phyloP scores from a whole-genome alignment of 2,113 vertebrate genomes.

The Psilopsiagon aymara region DNA sequence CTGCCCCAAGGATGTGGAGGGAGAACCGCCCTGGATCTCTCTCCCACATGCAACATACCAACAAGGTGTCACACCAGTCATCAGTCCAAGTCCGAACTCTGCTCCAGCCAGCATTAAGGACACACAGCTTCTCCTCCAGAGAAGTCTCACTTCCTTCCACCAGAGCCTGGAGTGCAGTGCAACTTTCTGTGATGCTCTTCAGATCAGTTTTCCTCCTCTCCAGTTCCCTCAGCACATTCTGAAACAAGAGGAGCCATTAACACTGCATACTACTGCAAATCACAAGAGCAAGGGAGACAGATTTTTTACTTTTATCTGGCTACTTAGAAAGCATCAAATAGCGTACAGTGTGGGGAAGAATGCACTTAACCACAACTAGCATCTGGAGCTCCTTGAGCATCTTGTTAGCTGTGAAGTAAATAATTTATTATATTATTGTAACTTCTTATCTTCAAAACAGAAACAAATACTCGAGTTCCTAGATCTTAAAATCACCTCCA shows the following conservation, averaged over 20 bases:
- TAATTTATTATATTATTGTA: not conserved
- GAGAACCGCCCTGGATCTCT: not conserved
- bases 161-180: slow-evolving; percentile 85
- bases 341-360: not conserved
- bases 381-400: not conserved
- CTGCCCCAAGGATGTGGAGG: not conserved
- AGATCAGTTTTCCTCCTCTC: slow-evolving; percentile 88
- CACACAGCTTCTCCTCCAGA: slow-evolving; percentile 86
- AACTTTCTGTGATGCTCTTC: slow-evolving; percentile 85
- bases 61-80: slow-evolving; percentile 89
- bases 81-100: slow-evolving; percentile 88
- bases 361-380: not conserved
- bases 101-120: slow-evolving; percentile 88
- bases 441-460: not conserved
- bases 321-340: not conserved
- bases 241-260: slow-evolving; percentile 47
- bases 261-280: not conserved
- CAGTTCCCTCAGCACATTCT: slow-evolving; percentile 91
- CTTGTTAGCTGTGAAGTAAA: not conserved
- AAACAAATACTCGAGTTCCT: not conserved
- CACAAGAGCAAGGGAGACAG: not conserved
- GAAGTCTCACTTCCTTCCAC: slow-evolving; percentile 85
- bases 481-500: not conserved
- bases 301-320: not conserved
- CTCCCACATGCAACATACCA: slow-evolving; percentile 74